Evolutionary conservation across 2,113 vertebrate genomes (phyloP).

Genomic region (Spizaetus ornatus): DNA sequence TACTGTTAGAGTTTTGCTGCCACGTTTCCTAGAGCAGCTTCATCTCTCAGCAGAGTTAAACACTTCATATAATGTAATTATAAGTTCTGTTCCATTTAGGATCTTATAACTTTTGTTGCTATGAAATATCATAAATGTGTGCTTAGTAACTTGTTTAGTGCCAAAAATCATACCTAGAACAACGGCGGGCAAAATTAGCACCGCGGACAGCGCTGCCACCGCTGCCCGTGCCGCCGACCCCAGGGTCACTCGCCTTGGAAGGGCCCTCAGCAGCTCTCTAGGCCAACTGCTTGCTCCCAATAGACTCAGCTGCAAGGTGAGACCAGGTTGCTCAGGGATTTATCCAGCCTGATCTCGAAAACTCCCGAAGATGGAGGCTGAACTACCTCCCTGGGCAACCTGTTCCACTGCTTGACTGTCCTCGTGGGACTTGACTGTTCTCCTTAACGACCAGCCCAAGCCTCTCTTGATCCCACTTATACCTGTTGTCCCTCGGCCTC

Average conservation of each 20-base stretch:
- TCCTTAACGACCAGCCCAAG: neutral
- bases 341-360: neutral
- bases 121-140: neutral
- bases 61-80: neutral
- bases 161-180: neutral
- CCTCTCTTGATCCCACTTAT: neutral
- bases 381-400: neutral
- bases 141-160: neutral
- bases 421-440: neutral
- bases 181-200: neutral
- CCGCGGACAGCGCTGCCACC: neutral
- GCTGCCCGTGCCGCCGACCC: rapidly evolving
- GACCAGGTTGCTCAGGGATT: neutral
- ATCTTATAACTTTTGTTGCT: neutral
- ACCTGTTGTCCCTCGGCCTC: neutral
- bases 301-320: neutral
- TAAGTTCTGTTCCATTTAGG: neutral
- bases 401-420: neutral
- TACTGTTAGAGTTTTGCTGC: neutral
- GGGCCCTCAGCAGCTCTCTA: neutral
- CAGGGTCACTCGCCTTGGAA: neutral
- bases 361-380: neutral
- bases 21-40: neutral
- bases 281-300: neutral
- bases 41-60: neutral